Conservation (phyloP, 1,140 invertebrate genomes). For the Apis florea region DNA sequence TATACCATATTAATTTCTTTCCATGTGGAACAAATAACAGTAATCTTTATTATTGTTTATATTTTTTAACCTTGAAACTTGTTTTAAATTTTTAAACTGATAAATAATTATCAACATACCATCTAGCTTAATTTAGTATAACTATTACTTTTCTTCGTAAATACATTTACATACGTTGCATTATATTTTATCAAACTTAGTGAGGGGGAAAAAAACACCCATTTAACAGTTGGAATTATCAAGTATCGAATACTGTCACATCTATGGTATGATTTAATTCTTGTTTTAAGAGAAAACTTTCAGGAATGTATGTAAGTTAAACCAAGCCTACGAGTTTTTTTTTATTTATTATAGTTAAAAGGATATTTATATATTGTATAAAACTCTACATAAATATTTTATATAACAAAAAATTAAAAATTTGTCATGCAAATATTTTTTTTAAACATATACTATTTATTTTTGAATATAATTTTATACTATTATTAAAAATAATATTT, state of each 20-base stretch:
- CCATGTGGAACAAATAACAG: background rate
- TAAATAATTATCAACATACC: conserved; percentile 41
- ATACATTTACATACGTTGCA: conserved; percentile 39
- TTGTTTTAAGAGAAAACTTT: conserved; percentile 18
- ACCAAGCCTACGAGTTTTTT: too few relatives aligned
- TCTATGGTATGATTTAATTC: conserved; percentile 7
- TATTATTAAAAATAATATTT: background rate
- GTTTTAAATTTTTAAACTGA: background rate
- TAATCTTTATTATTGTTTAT: conserved; percentile 33
- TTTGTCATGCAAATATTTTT: background rate
- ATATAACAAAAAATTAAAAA: background rate
- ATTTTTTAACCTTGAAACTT: conserved; percentile 50
- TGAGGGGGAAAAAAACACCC: conserved; percentile 36
- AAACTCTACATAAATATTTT: too few relatives aligned
- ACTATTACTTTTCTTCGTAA: conserved; percentile 2
- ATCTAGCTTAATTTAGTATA: conserved; percentile 7
- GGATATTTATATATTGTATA: background rate
- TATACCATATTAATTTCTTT: background rate
- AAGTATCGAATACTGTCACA: conserved; percentile 31
- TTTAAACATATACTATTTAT: background rate
- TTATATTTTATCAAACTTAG: conserved; percentile 28
- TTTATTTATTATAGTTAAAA: background rate
- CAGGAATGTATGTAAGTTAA: conserved; percentile 25
- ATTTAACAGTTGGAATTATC: conserved; percentile 27
- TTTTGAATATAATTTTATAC: background rate